Base-by-base conservation (phyloP, 1,140 invertebrate genomes). In the Tetragonula clypearis region DNA sequence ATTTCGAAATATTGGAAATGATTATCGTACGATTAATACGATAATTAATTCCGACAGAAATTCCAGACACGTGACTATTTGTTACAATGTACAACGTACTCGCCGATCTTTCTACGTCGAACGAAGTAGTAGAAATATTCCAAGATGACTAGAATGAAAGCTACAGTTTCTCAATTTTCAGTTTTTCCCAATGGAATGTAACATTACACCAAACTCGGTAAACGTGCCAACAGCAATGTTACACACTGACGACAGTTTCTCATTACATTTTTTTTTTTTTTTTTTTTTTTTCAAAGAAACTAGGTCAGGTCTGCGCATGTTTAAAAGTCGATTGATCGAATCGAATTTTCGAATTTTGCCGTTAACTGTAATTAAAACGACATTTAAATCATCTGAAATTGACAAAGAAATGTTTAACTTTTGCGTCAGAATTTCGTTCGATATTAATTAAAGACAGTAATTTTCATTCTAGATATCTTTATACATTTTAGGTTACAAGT, bases 281-380 rank as follows among this genome's bases (percentile, higher is more conserved):
- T 35, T 30, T 30, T 35, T 35, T 35, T 65, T 74, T 49, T 82
- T 82, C 23, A 62, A 73, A 53, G 69, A 82, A 73, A 71, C 23
- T 78, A 58, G 49, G 55, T 65, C 35, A 55, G 1, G 23, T 26
- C 1, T 73, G 41, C 69, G 79, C 79, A 82, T 74, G 79, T n/a
- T 26, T n/a, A 56, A 55, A 65, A 53, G 71, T 82, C 71, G 71
- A 82, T 82, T 74, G 69, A 72, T 82, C 41, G 69, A 74, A 74
- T 74, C 68, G 53, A 74, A 72, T 11, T 4, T 68, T 79, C 35
- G n/a, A 68, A 79, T n/a, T n/a, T n/a, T n/a, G n/a, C 11, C 14
- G 11, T 69, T 41, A 41, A 30, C 11, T 35, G n/a, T 12, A 21
- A 35, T 72, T 23, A n/a, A n/a, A n/a, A 21, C 15, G 6, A 49